phyloP scores from a whole-genome alignment of 2,797 vertebrate genomes.

The Platyrinchus mystaceus region DNA sequence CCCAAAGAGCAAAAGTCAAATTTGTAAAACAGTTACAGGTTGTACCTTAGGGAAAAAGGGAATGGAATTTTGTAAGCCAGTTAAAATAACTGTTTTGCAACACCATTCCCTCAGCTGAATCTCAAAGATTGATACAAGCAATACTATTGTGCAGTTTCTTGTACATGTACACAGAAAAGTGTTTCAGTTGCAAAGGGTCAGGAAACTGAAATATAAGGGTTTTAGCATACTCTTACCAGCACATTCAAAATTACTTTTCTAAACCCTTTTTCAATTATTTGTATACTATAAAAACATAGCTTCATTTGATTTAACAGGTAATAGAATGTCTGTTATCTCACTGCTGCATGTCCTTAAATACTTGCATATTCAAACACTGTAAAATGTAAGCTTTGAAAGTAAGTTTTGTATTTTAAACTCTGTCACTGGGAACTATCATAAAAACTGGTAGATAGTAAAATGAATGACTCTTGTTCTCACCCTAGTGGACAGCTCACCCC shows the following conservation, averaged over 20 bases:
- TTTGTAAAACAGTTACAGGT: not conserved
- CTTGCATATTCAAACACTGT: not conserved
- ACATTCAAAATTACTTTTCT: not conserved
- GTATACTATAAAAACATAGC: not conserved
- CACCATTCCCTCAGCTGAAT: not conserved
- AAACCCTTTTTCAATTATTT: not conserved
- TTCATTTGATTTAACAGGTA: not conserved
- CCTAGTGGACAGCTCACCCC: not conserved
- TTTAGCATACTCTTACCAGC: accelerated
- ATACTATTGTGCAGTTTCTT: not conserved
- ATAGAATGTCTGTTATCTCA: not conserved
- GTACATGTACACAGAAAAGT: not conserved
- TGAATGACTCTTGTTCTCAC: not conserved
- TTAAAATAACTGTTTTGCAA: not conserved
- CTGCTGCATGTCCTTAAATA: not conserved
- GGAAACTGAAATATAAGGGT: not conserved
- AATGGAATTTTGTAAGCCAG: not conserved
- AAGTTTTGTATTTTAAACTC: not conserved
- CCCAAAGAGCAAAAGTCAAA: not conserved
- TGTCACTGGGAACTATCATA: not conserved
- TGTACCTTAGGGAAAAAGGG: not conserved
- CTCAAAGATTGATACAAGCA: not conserved
- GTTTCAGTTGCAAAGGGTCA: not conserved
- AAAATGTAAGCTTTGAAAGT: not conserved
- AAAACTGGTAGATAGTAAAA: not conserved